These are phyloP conservation scores for Hucho hucho DNA, from an alignment of 2,113 vertebrate genomes.

Conservation along the genomic window DNA sequence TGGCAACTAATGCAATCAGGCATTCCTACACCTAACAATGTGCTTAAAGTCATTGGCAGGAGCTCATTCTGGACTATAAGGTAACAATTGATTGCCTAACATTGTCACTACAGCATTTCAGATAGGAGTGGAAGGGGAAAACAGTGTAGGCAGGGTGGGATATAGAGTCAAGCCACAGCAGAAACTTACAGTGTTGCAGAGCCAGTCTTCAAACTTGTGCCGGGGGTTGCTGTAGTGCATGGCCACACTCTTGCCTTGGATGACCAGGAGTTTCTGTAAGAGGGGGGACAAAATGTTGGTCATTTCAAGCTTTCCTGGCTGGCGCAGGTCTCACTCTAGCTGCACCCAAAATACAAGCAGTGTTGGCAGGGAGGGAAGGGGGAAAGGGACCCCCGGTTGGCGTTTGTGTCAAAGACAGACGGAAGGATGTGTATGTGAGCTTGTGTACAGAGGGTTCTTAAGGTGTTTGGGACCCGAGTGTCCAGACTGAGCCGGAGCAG, in stretches of 20 bases:
- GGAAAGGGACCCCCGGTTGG: constrained; percentile 83
- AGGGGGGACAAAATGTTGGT: constrained; percentile 75
- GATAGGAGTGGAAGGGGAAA: background rate
- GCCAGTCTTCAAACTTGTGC: constrained; percentile 99
- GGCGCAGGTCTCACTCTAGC: constrained; percentile 59
- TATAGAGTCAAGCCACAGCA: constrained; percentile 17
- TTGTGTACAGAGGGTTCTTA: constrained; percentile 57
- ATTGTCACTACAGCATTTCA: background rate
- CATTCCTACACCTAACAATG: background rate
- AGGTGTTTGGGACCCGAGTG: constrained; percentile 81
- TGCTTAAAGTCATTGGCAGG: background rate
- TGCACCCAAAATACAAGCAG: constrained; percentile 88
- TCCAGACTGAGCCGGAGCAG: constrained; percentile 78
- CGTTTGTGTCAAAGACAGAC: constrained; percentile 68
- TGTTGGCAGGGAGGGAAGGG: constrained; percentile 85
- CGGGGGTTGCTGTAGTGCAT: constrained; percentile 98
- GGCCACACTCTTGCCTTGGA: constrained; percentile 94
- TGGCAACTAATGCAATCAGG: constrained; percentile 1
- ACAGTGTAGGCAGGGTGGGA: background rate
- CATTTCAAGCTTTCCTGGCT: constrained; percentile 72
- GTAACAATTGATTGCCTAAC: background rate
- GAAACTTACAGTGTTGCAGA: constrained; percentile 93
- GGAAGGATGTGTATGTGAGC: constrained; percentile 68
- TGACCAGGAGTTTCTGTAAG: constrained; percentile 95
- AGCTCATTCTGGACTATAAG: constrained; percentile 6